Conservation (phyloP, 2,113 vertebrate genomes). For the Vireo altiloquus region DNA sequence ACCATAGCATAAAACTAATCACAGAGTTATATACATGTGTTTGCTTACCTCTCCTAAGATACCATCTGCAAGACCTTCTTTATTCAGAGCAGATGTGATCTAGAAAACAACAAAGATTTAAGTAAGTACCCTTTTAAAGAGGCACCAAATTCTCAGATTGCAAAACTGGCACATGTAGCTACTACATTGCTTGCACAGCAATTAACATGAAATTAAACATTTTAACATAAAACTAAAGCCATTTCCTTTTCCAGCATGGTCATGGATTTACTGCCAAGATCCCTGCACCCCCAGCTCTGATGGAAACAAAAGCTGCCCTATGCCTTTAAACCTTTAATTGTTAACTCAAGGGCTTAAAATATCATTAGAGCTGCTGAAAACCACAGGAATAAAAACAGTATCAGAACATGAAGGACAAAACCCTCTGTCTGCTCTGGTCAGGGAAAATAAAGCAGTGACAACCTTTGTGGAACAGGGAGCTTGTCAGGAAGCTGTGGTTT, state of each 20-base stretch:
- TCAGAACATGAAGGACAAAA: not conserved
- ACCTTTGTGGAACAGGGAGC: not conserved
- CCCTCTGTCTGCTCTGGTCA: not conserved
- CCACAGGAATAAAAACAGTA: not conserved
- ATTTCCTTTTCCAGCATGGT: not conserved
- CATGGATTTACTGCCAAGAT: not conserved
- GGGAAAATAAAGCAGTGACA: not conserved
- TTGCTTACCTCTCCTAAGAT: slow-evolving; percentile 74
- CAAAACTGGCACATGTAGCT: not conserved
- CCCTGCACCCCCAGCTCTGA: not conserved
- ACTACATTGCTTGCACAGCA: not conserved
- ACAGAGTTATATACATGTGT: not conserved
- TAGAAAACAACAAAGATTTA: slow-evolving; percentile 59
- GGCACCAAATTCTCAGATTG: not conserved
- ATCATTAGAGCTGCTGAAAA: not conserved
- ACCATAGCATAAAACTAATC: not conserved
- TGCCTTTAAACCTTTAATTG: not conserved
- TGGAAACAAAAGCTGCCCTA: not conserved
- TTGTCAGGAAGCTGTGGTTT: not conserved
- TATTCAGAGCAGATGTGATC: slow-evolving; percentile 82
- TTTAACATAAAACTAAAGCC: not conserved
- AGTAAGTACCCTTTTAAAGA: not conserved
- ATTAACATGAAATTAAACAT: not conserved
- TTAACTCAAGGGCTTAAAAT: not conserved
- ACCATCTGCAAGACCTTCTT: slow-evolving; percentile 44